Percentiles rank a stretch among this genome's conserved stretches.
phyloP scores from a whole-genome alignment of 2,888 invertebrate species.

The Campoplex nolae region DNA sequence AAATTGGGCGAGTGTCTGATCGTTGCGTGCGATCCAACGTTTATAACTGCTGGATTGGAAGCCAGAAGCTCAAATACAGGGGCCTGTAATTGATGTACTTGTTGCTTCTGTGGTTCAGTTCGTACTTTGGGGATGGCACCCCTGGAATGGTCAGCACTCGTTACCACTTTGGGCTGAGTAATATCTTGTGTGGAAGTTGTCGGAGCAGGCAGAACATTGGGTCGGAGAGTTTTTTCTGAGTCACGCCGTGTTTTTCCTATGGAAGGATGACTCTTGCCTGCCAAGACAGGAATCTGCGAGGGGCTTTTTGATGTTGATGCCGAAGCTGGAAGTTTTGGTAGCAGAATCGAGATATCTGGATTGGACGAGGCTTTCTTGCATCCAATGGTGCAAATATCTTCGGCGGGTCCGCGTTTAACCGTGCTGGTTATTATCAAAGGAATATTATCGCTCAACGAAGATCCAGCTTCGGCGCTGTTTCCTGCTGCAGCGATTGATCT shows the following conservation, averaged over 20 bases:
- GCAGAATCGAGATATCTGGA: slow-evolving; percentile 5
- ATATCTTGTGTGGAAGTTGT: background rate
- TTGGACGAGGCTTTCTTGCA: slow-evolving; percentile 52
- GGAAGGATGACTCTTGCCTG: background rate
- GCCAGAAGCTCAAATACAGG: background rate
- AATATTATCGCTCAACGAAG: background rate
- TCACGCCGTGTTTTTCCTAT: background rate
- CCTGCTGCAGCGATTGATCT: background rate
- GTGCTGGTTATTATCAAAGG: background rate
- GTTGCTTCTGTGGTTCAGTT: background rate
- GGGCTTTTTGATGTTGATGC: background rate
- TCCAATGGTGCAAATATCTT: slow-evolving; percentile 58
- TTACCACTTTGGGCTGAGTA: background rate
- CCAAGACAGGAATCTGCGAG: background rate
- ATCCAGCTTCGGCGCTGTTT: background rate
- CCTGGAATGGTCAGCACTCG: background rate
- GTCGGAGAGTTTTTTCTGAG: background rate
- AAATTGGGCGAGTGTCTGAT: too few relatives aligned
- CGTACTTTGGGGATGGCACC: slow-evolving; percentile 54
- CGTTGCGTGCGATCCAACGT: too few relatives aligned
- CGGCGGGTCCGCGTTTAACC: slow-evolving; percentile 43
- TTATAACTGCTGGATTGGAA: too few relatives aligned
- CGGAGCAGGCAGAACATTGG: background rate
- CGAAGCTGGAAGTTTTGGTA: background rate
- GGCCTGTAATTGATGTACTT: background rate